Conservation (phyloP, 2,797 vertebrate genomes). For the Halcyon leucocephala region DNA sequence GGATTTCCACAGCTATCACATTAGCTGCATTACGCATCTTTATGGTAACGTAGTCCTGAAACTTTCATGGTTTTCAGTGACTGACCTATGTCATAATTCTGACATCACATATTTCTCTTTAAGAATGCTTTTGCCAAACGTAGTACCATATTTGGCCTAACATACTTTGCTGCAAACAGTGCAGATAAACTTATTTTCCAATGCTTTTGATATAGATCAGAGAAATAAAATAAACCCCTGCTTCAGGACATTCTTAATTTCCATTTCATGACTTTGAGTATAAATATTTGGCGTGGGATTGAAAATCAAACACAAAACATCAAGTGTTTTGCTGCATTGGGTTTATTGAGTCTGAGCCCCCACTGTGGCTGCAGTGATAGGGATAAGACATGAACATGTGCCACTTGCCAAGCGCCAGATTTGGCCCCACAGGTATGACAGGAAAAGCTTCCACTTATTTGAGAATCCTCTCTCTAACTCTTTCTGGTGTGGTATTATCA, state of each 20-base stretch:
- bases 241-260: not conserved
- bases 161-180: not conserved
- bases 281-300: not conserved
- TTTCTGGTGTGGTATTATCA: not conserved
- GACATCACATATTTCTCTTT: not conserved
- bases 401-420: not conserved
- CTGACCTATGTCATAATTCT: not conserved
- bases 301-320: not conserved
- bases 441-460: not conserved
- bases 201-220: not conserved
- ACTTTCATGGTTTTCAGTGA: not conserved
- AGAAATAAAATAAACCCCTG: not conserved
- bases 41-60: not conserved
- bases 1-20: not conserved
- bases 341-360: not conserved
- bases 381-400: accelerated
- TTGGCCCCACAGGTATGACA: not conserved
- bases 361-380: not conserved
- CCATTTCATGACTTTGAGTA: not conserved
- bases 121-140: not conserved
- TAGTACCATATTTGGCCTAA: not conserved
- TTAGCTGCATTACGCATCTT: not conserved
- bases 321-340: not conserved
- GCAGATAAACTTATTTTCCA: not conserved
- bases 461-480: not conserved